Conservation (phyloP, 2,888 invertebrate species). For the Chrysodeixis includens region DNA sequence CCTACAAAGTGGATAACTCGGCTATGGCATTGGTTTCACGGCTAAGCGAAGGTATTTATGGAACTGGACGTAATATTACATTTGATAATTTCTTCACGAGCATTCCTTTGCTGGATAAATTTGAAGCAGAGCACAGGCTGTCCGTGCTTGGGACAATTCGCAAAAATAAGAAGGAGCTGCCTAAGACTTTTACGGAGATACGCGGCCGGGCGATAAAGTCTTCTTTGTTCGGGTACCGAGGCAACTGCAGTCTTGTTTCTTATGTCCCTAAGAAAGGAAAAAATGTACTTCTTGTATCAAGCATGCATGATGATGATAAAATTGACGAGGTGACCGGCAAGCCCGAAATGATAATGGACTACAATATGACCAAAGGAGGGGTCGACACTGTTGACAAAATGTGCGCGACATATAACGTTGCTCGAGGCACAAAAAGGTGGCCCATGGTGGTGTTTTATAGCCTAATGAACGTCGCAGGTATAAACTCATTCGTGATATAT, state of each 20-base stretch:
- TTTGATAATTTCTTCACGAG: slow-evolving; percentile 24
- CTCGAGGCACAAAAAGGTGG: slow-evolving; percentile 15
- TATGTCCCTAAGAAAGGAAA: slow-evolving; percentile 45
- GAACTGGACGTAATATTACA: slow-evolving; percentile 15
- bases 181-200: slow-evolving; percentile 8
- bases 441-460: slow-evolving; percentile 42
- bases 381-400: slow-evolving; percentile 39
- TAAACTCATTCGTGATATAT: too few species aligned
- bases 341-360: slow-evolving; percentile 42
- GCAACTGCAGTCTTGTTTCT: slow-evolving; percentile 31
- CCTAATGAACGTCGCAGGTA: too few species aligned
- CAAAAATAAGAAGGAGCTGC: slow-evolving; percentile 20
- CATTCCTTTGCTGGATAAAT: slow-evolving; percentile 8
- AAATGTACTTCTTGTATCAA: slow-evolving; percentile 40
- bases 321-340: slow-evolving; percentile 17
- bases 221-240: slow-evolving; percentile 12
- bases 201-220: too few species aligned
- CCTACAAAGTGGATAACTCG: slow-evolving; percentile 4
- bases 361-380: slow-evolving; percentile 38
- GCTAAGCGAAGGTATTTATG: slow-evolving; percentile 4
- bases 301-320: slow-evolving; percentile 37
- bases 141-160: slow-evolving; percentile 11
- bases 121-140: neutral
- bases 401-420: slow-evolving; percentile 8
- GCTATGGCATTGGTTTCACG: slow-evolving; percentile 12